These are phyloP conservation scores for Lasioglossum malachurum DNA, from an alignment of 2,888 invertebrate genomes.

Conservation along the genomic window DNA sequence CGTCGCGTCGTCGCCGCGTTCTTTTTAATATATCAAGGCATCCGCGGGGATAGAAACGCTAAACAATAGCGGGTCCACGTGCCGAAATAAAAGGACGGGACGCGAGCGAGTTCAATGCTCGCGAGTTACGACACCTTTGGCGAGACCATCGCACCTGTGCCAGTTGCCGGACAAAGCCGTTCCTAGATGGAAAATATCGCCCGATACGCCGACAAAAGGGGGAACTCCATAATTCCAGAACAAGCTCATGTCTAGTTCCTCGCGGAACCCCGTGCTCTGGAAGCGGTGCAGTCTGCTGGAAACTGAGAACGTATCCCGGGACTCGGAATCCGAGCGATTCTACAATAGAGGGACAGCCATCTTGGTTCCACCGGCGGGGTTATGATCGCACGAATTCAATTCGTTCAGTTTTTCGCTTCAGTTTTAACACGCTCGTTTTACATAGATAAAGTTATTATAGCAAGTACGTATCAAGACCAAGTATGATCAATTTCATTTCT, in stretches of 20 bases:
- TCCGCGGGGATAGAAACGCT: not conserved
- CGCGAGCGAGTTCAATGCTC: not conserved
- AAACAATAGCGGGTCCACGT: not conserved
- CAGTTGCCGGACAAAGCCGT: conserved; percentile 2
- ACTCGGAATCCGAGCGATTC: not conserved
- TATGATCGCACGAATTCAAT: not conserved
- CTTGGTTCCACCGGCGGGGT: not conserved
- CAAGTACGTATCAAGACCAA: too few species aligned
- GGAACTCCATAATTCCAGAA: conserved; percentile 5
- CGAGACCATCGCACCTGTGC: not conserved
- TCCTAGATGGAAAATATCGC: conserved; percentile 23
- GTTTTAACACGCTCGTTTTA: too few species aligned
- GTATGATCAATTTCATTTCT: too few species aligned
- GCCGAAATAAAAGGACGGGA: not conserved
- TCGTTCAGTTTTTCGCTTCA: too few species aligned
- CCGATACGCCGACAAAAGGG: not conserved
- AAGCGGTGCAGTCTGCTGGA: not conserved
- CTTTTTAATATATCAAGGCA: not conserved
- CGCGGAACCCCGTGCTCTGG: not conserved
- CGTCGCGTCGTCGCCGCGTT: not conserved
- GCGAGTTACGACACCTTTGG: not conserved
- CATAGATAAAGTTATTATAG: too few species aligned
- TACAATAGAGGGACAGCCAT: not conserved
- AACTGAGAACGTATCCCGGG: conserved; percentile 1
- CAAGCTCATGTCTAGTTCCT: not conserved